Conservation (phyloP, 2,888 invertebrate species). For the Aspidiotus destructor region DNA sequence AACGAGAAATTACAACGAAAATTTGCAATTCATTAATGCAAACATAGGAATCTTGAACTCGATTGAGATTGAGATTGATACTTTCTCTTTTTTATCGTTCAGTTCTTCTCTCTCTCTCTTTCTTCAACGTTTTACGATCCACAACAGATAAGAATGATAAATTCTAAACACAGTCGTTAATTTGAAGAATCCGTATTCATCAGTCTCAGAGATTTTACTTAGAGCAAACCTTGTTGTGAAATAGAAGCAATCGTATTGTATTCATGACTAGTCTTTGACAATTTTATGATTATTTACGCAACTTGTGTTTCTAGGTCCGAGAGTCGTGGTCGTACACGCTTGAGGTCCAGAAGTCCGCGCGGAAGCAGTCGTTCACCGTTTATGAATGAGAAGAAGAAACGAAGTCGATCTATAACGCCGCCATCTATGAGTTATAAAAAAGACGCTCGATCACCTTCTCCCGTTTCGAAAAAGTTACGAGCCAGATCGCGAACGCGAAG, state of each 20-base stretch:
- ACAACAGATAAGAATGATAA: too few species aligned
- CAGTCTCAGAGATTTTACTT: too few species aligned
- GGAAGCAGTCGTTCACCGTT: conserved; percentile 9
- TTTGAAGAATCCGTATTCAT: too few species aligned
- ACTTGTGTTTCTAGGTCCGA: conserved; percentile 40
- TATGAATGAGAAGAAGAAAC: neutral
- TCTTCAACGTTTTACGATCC: too few species aligned
- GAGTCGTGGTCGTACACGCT: conserved; percentile 42
- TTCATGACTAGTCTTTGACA: neutral
- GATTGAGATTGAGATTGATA: too few species aligned
- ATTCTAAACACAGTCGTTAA: too few species aligned
- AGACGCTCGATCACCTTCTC: conserved; percentile 5
- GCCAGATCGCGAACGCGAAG: conserved; percentile 16
- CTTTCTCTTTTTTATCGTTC: too few species aligned
- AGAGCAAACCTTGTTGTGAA: too few species aligned
- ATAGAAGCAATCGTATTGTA: neutral
- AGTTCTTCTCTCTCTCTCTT: too few species aligned
- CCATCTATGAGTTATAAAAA: neutral
- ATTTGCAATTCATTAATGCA: too few species aligned
- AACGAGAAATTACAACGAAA: too few species aligned
- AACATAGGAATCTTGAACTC: too few species aligned
- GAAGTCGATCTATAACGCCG: neutral
- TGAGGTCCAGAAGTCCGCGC: conserved; percentile 37
- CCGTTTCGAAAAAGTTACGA: neutral
- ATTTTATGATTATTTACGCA: neutral